Base-by-base conservation (phyloP, 2,888 invertebrate genomes). In the Hemistola chrysoprasaria region DNA sequence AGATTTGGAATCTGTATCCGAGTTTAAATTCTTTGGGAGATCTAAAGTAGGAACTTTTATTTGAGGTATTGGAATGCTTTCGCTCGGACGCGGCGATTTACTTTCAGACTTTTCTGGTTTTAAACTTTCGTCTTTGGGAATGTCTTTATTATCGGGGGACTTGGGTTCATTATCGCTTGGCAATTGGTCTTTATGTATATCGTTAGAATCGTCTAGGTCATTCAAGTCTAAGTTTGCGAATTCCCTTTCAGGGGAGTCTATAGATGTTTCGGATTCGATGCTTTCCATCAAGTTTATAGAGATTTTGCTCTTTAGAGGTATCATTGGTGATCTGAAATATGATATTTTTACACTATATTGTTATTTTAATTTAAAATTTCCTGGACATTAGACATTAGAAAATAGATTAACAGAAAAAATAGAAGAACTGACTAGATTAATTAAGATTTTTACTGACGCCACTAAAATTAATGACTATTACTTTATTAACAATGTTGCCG, bases 281-380 rank as follows among this genome's bases (percentile, higher is more conserved):
- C 88, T 89, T 47, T 90, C 90, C 89, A 90, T 90, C 6, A 90
- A 66, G 36, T 90, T 90, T 21, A 90, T 90, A 6, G 90, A 90
- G 50, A 90, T 84, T 74, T 90, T 89, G 51, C 72, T 88, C 51
- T 84, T 86, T 50, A 74, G 76, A 16, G 81, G 78, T 66, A 81
- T 70, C 90, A 91, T 73, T 69, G 91, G 79, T 65, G 91, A 78
- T 73, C 92, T 67, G 83, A 60, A 58, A 60, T 9, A 16, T 16
- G n/a, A 25, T 27, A 31, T 24, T 25, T 24, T 11, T 23, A 22
- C 7, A 22, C 1, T 9, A 9, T n/a, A n/a, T n/a, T n/a, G n/a
- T n/a, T n/a, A n/a, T n/a, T n/a, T n/a, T n/a, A n/a, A n/a, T n/a
- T n/a, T n/a, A n/a, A n/a, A n/a, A n/a, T n/a, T n/a, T n/a, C n/a